Percentiles rank a stretch among this genome's conserved stretches.
Conservation (phyloP, 2,797 vertebrate species). For the Natrix natrix region DNA sequence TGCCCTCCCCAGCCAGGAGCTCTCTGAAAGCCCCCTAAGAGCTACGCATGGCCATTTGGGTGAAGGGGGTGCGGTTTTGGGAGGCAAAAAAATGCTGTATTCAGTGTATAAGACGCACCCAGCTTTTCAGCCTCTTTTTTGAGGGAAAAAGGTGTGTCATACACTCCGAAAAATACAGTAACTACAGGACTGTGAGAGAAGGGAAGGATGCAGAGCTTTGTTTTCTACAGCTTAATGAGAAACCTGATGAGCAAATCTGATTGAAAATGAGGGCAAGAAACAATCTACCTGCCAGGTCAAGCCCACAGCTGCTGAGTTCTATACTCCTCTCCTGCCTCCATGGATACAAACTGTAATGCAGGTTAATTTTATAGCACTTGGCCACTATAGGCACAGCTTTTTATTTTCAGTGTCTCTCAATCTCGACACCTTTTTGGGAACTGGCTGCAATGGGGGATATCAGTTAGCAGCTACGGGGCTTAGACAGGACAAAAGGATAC, state of each 20-base stretch:
- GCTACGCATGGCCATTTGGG: too few species aligned
- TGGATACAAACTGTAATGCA: neutral
- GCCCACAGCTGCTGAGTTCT: neutral
- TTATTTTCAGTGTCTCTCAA: neutral
- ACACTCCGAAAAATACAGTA: too few species aligned
- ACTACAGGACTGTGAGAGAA: neutral
- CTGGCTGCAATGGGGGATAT: neutral
- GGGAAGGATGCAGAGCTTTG: neutral
- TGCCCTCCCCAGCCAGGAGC: too few species aligned
- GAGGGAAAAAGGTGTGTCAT: too few species aligned
- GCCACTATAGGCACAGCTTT: neutral
- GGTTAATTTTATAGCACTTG: neutral
- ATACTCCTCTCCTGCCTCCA: too few species aligned
- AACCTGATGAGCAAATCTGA: neutral
- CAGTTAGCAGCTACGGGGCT: neutral
- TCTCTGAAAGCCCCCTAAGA: too few species aligned
- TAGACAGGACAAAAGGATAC: constrained; percentile 82
- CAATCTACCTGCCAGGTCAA: neutral
- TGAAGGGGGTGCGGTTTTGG: too few species aligned
- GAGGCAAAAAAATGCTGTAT: too few species aligned
- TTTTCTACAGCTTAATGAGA: neutral
- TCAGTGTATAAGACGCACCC: too few species aligned
- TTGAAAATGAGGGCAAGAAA: neutral
- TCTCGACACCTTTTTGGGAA: neutral
- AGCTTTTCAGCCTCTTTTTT: too few species aligned